Conservation (phyloP, 2,113 vertebrate species). For the Lagenorhynchus albirostris region DNA sequence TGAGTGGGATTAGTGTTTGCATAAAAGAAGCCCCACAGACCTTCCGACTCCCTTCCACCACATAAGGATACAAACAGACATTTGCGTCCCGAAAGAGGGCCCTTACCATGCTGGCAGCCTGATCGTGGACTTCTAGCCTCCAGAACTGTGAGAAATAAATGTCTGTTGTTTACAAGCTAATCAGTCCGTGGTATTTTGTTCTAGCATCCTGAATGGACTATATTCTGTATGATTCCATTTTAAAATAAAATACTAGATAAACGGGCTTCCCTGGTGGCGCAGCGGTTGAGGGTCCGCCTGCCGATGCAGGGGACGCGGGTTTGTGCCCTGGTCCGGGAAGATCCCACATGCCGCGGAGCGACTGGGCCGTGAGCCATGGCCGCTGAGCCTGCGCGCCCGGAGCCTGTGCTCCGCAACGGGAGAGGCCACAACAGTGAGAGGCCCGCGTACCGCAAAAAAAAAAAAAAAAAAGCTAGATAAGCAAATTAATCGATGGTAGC, state of each 20-base stretch:
- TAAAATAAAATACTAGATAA: not conserved
- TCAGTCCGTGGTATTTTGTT: not conserved
- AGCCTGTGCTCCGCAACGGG: rapidly evolving
- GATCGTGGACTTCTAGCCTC: not conserved
- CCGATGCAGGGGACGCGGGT: too few relatives aligned
- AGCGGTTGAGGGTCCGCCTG: too few relatives aligned
- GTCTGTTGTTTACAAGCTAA: too few relatives aligned
- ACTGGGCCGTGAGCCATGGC: too few relatives aligned
- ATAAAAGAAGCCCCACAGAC: not conserved
- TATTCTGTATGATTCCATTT: not conserved
- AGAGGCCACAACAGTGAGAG: too few relatives aligned
- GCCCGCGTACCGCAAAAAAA: too few relatives aligned
- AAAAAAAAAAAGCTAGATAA: not conserved
- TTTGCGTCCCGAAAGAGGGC: not conserved
- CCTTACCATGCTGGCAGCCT: not conserved
- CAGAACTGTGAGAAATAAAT: not conserved
- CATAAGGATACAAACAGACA: too few relatives aligned
- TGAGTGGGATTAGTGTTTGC: not conserved
- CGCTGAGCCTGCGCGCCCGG: too few relatives aligned
- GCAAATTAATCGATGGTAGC: not conserved
- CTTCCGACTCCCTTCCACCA: not conserved
- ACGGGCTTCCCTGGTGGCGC: too few relatives aligned
- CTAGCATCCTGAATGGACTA: not conserved
- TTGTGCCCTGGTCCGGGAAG: too few relatives aligned
- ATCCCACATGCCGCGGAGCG: too few relatives aligned